Evolutionary conservation across 2,113 vertebrate species (phyloP).

Genomic region (human): DNA sequence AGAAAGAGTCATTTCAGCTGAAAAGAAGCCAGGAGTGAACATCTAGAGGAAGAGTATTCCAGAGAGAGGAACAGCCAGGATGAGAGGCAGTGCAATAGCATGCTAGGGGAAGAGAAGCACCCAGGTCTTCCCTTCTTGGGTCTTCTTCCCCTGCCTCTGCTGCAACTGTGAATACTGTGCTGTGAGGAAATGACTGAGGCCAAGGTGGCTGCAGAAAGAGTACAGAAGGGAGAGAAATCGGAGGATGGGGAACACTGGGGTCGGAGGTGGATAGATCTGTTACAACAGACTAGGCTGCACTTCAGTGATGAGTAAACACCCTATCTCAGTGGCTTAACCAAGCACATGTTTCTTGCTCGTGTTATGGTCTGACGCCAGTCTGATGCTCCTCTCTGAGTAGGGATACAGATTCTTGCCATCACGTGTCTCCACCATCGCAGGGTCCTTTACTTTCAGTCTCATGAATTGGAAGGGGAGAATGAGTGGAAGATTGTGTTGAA

Average conservation of each 20-base stretch:
- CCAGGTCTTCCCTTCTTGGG: background rate
- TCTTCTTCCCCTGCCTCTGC: background rate
- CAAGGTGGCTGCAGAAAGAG: background rate
- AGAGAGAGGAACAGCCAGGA: background rate
- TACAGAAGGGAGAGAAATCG: background rate
- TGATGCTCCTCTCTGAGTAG: background rate
- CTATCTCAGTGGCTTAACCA: background rate
- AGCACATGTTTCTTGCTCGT: accelerated
- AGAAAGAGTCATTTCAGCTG: background rate
- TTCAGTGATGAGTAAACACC: background rate
- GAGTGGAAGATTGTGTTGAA: background rate
- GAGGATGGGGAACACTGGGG: background rate
- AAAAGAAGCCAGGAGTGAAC: background rate
- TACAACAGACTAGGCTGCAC: background rate
- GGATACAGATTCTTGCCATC: background rate
- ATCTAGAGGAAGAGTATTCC: background rate
- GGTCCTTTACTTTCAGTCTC: background rate
- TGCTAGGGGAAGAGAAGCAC: background rate
- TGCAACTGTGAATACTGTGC: background rate
- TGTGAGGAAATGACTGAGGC: background rate
- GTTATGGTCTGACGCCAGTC: background rate
- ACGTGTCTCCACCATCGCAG: background rate
- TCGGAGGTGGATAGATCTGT: background rate
- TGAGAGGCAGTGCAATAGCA: background rate
- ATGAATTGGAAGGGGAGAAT: background rate